These are phyloP conservation scores for Cirrhinus molitorella DNA, from an alignment of 2,797 vertebrate genomes.

Conservation along the genomic window DNA sequence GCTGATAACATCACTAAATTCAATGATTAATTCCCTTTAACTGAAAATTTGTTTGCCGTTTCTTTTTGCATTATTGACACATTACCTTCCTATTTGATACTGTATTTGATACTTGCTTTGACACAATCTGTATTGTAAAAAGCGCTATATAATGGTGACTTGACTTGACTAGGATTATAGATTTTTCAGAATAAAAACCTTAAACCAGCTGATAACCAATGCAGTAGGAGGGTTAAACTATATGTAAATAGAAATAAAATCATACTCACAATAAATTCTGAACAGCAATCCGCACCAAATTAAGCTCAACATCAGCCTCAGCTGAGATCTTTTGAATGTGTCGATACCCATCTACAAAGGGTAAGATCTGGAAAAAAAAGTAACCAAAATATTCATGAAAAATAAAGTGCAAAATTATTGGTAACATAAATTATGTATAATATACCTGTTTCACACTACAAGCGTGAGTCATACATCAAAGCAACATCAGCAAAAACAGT, in stretches of 20 bases:
- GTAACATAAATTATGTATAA: neutral
- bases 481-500: neutral
- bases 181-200: neutral
- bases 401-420: neutral
- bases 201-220: neutral
- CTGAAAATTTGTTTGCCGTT: no score
- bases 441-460: neutral
- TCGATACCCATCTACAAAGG: conserved; percentile 95
- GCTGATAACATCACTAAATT: no score
- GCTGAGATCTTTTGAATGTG: conserved; percentile 98
- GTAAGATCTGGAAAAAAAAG: conserved; percentile 85
- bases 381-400: neutral
- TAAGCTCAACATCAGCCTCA: conserved; percentile 96
- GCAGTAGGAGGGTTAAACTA: neutral
- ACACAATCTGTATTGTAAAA: no score
- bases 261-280: conserved; percentile 95
- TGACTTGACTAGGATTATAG: no score
- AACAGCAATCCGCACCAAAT: conserved; percentile 95
- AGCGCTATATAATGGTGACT: no score
- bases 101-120: no score
- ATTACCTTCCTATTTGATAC: no score
- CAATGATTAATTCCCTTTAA: no score
- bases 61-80: no score
- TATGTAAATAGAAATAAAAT: conserved; percentile 20
- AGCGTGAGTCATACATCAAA: neutral